These are phyloP conservation scores for Unio pictorum DNA, from an alignment of 2,888 invertebrate genomes.

Conservation along the genomic window DNA sequence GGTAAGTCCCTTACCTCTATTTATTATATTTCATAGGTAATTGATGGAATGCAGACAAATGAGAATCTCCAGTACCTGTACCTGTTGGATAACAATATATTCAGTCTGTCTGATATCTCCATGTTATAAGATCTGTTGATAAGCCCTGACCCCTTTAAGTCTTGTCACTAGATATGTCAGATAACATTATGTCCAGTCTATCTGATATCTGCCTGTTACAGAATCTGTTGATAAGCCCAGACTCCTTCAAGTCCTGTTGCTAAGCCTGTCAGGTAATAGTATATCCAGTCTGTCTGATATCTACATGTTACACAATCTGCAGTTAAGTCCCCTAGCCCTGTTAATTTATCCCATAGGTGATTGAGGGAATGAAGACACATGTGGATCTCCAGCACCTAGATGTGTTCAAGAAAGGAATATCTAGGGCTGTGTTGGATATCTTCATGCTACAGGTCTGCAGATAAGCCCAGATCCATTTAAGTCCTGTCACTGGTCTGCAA, in stretches of 20 bases:
- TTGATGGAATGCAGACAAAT: constrained; percentile 89
- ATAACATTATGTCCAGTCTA: constrained; percentile 82
- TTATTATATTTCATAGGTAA: constrained; percentile 75
- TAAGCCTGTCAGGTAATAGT: constrained; percentile 89
- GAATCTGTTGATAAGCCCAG: constrained; percentile 81
- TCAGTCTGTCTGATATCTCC: constrained; percentile 75
- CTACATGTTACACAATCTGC: constrained; percentile 84
- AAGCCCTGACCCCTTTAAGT: too few species aligned
- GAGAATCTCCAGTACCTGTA: constrained; percentile 82
- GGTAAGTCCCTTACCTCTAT: constrained; percentile 74
- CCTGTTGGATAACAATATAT: neutral
- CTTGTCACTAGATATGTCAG: too few species aligned
- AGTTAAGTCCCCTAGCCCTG: constrained; percentile 76
- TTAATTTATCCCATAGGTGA: constrained; percentile 75
- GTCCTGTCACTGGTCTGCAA: too few species aligned
- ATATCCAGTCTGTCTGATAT: constrained; percentile 89
- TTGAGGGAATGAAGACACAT: constrained; percentile 89
- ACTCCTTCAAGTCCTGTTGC: constrained; percentile 64
- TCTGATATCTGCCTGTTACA: constrained; percentile 88
- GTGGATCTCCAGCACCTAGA: constrained; percentile 87
- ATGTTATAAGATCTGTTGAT: constrained; percentile 87
- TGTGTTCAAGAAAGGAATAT: constrained; percentile 90
- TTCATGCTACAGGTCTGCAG: constrained; percentile 86
- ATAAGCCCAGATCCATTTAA: too few species aligned
- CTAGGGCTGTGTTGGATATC: constrained; percentile 86